Base-by-base conservation (phyloP, 1,140 invertebrate species). In the Zaprionus camerounensis region DNA sequence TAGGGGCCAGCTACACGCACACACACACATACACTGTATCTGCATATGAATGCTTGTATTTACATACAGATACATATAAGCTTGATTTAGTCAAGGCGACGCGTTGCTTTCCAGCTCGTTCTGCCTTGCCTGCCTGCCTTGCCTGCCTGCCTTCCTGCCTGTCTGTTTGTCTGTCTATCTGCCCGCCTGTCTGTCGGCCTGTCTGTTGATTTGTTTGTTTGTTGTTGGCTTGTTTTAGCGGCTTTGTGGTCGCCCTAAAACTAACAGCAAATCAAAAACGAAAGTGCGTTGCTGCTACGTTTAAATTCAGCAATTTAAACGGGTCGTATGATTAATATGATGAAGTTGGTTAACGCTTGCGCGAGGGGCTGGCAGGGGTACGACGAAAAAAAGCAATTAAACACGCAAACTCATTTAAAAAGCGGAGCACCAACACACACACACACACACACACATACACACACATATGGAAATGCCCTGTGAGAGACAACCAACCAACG, bases 221-320 rank as follows among this genome's bases (percentile, higher is more conserved):
- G 79, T 79, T 86, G 51, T 86, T 56, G 82, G 78, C 76, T 83
- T 80, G 81, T 59, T 78, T 77, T 77, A 63, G 83, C 28, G 71
- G 71, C 58, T 81, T 81, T 76, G 83, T 38, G 75, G 79, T 51
- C 58, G 74, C 71, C 56, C 80, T 88, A 82, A 90, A 88, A 84
- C 81, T 72, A 79, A 82, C 76, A 76, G 58, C 85, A 66, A 64
- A 76, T 76, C 80, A 77, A 83, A 90, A 85, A 74, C 77, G 84
- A 90, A 90, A 90, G 85, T 90, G 85, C 82, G 85, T 85, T 82
- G 75, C 81, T 79, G 83, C 84, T 75, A 76, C 71, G 36, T 71
- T 75, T 76, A 87, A 90, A 62, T 72, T 59, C 67, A 38, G 53
- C 24, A 68, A 44, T 69, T 49, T n/a, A 69, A 59, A 12, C 41